These are phyloP conservation scores for Monarcha castaneiventris DNA, from an alignment of 2,113 vertebrate genomes.

Conservation along the genomic window DNA sequence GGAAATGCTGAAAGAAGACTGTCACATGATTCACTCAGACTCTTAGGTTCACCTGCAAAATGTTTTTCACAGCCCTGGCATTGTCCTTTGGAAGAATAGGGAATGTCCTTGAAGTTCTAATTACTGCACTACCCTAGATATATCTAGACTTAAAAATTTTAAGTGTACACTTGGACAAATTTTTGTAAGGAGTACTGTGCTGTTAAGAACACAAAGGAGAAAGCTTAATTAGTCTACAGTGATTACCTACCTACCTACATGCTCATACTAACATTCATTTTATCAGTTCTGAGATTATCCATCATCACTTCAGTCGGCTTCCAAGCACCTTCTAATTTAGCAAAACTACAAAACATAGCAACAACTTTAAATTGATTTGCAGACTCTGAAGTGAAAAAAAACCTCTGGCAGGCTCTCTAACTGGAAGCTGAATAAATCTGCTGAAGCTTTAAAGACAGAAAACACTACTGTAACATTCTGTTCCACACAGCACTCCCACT, in stretches of 20 bases:
- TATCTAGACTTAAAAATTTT: background rate
- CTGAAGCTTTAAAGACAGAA: background rate
- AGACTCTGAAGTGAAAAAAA: background rate
- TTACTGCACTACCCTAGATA: background rate
- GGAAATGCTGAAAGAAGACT: background rate
- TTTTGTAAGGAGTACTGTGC: background rate
- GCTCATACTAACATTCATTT: background rate
- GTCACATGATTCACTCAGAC: background rate
- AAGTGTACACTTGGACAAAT: background rate
- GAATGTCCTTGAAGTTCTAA: background rate
- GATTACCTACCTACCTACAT: background rate
- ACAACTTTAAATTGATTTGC: background rate
- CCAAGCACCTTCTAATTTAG: background rate
- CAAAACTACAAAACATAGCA: background rate
- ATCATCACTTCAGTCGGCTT: background rate
- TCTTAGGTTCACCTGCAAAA: background rate
- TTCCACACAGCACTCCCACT: slow-evolving; percentile 16
- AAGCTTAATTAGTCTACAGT: background rate
- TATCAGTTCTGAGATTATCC: background rate
- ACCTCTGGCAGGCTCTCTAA: background rate
- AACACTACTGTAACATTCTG: background rate
- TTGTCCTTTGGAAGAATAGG: background rate
- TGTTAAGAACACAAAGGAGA: background rate
- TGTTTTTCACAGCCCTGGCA: background rate
- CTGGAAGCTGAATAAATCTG: background rate